These are phyloP conservation scores for Drosophila pallidifrons DNA, from an alignment of 1,140 invertebrate species.

Conservation along the genomic window DNA sequence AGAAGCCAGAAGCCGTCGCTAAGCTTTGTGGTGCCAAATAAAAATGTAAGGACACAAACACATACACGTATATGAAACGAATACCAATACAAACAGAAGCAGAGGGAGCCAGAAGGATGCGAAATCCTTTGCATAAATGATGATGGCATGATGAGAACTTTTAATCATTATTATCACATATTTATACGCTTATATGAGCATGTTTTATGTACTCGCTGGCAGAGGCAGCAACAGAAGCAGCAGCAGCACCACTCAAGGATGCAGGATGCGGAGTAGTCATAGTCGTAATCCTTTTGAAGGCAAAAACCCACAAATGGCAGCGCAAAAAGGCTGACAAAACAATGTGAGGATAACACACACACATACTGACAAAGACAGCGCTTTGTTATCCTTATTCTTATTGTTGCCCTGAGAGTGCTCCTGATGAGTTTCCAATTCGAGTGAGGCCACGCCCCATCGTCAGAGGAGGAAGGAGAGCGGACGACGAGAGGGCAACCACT, in stretches of 20 bases:
- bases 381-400: constrained; percentile 79
- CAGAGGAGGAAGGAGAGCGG: constrained; percentile 16
- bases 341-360: constrained; percentile 47
- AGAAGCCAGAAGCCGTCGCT: constrained; percentile 34
- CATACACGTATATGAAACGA: constrained; percentile 21
- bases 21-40: constrained; percentile 71
- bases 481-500: constrained; percentile 50
- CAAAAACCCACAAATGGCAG: constrained; percentile 84
- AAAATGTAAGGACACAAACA: constrained; percentile 67
- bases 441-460: constrained; percentile 67
- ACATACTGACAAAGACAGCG: constrained; percentile 22
- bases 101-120: constrained; percentile 18
- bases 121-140: constrained; percentile 84
- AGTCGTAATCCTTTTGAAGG: constrained; percentile 77
- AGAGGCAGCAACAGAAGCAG: constrained; percentile 19
- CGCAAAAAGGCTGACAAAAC: constrained; percentile 70
- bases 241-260: constrained; percentile 23
- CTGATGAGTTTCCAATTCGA: constrained; percentile 74
- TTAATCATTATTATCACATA: constrained; percentile 85
- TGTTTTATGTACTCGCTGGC: constrained; percentile 83
- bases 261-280: constrained; percentile 53
- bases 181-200: constrained; percentile 85
- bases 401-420: constrained; percentile 73
- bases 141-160: constrained; percentile 83
- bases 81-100: constrained; percentile 28